phyloP scores from a whole-genome alignment of 2,888 invertebrate species.

The Calameuta idolon region DNA sequence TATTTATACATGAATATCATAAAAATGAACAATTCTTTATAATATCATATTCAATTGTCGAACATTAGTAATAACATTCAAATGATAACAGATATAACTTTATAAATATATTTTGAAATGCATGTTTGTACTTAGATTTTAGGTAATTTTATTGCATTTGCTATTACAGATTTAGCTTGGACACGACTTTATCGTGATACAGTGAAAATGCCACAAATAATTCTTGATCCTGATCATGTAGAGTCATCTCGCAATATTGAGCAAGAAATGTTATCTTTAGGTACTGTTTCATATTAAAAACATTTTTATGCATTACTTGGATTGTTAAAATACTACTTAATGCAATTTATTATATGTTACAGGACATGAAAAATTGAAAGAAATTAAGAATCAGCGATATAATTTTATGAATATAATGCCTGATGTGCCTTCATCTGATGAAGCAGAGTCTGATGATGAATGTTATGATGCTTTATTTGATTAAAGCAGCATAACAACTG shows the following conservation, averaged over 20 bases:
- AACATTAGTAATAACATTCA: no score
- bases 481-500: conserved; percentile 7
- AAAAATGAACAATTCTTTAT: not conserved
- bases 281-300: not conserved
- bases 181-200: conserved; percentile 41
- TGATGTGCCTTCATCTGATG: conserved; percentile 45
- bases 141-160: not conserved
- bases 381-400: conserved; percentile 7
- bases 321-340: not conserved
- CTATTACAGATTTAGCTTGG: not conserved
- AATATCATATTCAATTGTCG: not conserved
- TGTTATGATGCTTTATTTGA: conserved; percentile 26
- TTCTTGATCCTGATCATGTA: conserved; percentile 41
- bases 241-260: not conserved
- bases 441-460: conserved; percentile 58
- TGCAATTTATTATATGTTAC: conserved; percentile 16
- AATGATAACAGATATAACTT: no score
- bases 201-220: conserved; percentile 41
- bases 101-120: not conserved
- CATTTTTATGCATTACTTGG: not conserved
- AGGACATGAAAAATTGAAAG: conserved; percentile 43
- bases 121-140: not conserved
- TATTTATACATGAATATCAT: no score
- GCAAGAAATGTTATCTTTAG: not conserved
- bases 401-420: conserved; percentile 44